These are phyloP conservation scores for Bugulina stolonifera DNA, from an alignment of 2,888 invertebrate species.

Conservation along the genomic window DNA sequence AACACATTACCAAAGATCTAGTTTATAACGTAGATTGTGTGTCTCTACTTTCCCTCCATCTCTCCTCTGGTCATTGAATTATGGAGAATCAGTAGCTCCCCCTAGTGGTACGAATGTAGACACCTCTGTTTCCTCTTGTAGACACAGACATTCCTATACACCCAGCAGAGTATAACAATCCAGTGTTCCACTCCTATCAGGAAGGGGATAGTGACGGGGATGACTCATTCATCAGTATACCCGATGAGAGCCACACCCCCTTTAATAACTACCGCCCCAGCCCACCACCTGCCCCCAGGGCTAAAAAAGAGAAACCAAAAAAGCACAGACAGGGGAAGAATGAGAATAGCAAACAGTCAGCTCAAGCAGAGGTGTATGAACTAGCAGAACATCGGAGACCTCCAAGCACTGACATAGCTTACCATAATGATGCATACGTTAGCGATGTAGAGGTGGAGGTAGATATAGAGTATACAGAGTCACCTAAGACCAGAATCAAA, in stretches of 20 bases:
- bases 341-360: background rate
- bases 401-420: background rate
- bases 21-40: too few relatives aligned
- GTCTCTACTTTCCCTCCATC: too few relatives aligned
- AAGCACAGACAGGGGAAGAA: background rate
- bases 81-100: too few relatives aligned
- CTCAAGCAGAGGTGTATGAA: slow-evolving; percentile 17
- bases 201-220: background rate
- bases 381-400: background rate
- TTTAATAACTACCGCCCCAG: background rate
- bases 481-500: background rate
- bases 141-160: background rate
- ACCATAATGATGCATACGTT: slow-evolving; percentile 19
- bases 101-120: too few relatives aligned
- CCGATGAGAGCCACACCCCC: slow-evolving; percentile 21
- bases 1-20: too few relatives aligned
- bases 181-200: background rate
- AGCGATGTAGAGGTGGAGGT: slow-evolving; percentile 19
- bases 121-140: background rate
- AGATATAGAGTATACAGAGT: background rate
- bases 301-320: background rate
- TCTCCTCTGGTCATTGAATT: too few relatives aligned
- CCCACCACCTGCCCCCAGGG: background rate
- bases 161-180: background rate
- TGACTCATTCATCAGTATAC: slow-evolving; percentile 22